Evolutionary conservation across 2,797 vertebrate species (phyloP).

Genomic region (Rhinichthys osculus): DNA sequence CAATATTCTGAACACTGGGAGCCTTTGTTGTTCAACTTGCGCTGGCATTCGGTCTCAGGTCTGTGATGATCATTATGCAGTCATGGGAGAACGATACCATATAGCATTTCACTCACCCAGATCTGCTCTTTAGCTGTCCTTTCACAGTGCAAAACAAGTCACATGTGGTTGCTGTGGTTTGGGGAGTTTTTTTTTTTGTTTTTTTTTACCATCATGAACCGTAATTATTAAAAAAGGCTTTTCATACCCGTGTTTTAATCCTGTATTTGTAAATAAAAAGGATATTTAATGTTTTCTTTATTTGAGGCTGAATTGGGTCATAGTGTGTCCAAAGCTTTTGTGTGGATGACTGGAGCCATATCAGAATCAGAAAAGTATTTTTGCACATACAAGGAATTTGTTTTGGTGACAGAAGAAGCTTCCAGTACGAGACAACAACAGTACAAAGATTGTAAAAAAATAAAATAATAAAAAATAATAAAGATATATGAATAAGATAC

Average conservation of each 20-base stretch:
- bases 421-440: too few relatives aligned
- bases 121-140: slow-evolving; percentile 1
- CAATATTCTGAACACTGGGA: slow-evolving; percentile 1
- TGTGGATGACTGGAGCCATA: neutral
- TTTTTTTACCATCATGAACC: neutral
- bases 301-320: neutral
- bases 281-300: neutral
- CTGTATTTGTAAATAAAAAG: neutral
- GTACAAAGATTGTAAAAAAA: too few relatives aligned
- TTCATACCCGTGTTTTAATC: neutral
- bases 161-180: neutral
- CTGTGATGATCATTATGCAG: slow-evolving; percentile 31
- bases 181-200: neutral
- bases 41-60: neutral
- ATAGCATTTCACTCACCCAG: neutral
- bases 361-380: too few relatives aligned
- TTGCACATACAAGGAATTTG: too few relatives aligned
- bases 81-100: slow-evolving; percentile 31
- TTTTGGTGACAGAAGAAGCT: too few relatives aligned
- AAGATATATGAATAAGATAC: too few relatives aligned
- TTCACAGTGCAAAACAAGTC: neutral
- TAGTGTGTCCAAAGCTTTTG: neutral
- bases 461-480: too few relatives aligned
- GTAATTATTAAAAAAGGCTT: neutral
- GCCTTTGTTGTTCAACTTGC: neutral